Conservation (phyloP, 1,140 invertebrate species). For the Mercenaria mercenaria region DNA sequence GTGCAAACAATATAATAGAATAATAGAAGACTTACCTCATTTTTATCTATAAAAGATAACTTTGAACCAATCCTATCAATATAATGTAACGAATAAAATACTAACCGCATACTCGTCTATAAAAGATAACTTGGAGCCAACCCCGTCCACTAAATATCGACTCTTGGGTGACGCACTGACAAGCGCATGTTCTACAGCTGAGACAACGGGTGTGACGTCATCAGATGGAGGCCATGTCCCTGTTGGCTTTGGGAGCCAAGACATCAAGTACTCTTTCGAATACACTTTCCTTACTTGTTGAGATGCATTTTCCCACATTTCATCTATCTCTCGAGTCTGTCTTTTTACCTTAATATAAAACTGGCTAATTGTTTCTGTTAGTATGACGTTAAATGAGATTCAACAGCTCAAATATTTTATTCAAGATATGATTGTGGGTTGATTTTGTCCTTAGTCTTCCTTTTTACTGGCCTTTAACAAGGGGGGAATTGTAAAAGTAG, state of each 20-base stretch:
- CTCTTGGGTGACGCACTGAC: background rate
- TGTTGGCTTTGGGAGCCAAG: background rate
- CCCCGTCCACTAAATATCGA: slow-evolving; percentile 19
- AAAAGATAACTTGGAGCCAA: background rate
- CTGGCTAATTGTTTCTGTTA: too few species aligned
- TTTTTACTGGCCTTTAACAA: too few species aligned
- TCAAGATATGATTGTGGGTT: too few species aligned
- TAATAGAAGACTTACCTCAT: too few species aligned
- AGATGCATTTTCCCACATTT: slow-evolving; percentile 20
- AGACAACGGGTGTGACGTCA: slow-evolving; percentile 7
- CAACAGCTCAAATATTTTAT: too few species aligned
- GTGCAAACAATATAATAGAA: too few species aligned
- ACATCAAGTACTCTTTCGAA: background rate
- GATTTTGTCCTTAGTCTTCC: too few species aligned
- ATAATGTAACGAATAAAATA: too few species aligned
- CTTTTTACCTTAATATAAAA: slow-evolving; percentile 27
- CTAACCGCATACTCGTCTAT: slow-evolving; percentile 34
- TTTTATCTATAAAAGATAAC: too few species aligned
- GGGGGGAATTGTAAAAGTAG: too few species aligned
- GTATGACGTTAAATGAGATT: too few species aligned
- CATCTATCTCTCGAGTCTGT: slow-evolving; percentile 11
- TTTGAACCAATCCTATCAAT: too few species aligned
- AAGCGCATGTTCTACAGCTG: slow-evolving; percentile 4
- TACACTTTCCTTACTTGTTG: slow-evolving; percentile 8
- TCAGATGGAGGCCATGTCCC: background rate